phyloP scores from a whole-genome alignment of 2,113 vertebrate species.

The Leucoraja erinaceus region DNA sequence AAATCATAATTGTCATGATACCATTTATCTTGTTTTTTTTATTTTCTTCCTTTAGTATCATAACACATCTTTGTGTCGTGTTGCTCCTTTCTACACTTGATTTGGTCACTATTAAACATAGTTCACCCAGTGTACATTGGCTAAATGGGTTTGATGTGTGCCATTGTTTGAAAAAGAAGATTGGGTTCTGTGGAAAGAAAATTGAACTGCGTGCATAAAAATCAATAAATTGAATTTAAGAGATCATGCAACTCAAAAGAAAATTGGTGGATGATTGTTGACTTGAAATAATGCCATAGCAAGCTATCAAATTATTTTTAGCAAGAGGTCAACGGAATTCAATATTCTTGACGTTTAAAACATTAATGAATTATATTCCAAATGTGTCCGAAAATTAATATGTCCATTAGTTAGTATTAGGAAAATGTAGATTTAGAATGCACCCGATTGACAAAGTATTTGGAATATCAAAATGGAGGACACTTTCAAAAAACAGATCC shows the following conservation, averaged over 20 bases:
- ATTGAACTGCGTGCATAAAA: neutral
- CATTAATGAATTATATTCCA: neutral
- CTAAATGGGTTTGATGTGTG: neutral
- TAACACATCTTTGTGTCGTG: neutral
- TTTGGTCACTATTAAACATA: neutral
- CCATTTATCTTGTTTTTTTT: neutral
- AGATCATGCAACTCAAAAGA: neutral
- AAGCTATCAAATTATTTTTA: neutral
- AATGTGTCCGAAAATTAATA: neutral
- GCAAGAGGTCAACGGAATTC: neutral
- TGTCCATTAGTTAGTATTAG: no score
- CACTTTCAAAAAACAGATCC: neutral
- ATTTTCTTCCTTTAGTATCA: neutral
- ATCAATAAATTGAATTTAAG: constrained; percentile 32
- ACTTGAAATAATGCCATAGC: neutral
- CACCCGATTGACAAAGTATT: neutral
- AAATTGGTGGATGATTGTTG: neutral
- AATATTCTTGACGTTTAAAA: neutral
- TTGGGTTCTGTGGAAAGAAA: neutral
- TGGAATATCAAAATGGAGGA: neutral
- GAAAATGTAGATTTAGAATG: neutral
- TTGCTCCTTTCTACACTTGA: neutral
- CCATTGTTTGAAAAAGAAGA: constrained; percentile 11
- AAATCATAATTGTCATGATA: neutral
- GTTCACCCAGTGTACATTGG: neutral